A percentile compares a stretch with the other conserved stretches of the same genome.
Evolutionary conservation across 2,888 invertebrate species (phyloP).

Genomic region (Nomada flava): DNA sequence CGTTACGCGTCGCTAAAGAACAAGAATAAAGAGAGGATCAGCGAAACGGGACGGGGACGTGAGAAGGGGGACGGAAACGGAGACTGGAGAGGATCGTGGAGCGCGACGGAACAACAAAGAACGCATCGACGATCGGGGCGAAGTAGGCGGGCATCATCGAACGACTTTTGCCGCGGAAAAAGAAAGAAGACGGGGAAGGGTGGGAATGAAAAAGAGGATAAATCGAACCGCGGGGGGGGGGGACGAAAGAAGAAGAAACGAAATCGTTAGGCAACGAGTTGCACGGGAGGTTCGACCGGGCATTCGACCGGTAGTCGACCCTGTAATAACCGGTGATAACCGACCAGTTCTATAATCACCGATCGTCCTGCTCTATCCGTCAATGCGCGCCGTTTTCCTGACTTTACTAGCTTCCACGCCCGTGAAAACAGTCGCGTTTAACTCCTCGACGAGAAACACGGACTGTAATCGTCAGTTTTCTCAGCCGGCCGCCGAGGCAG

Average conservation of each 20-base stretch:
- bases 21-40: conserved; percentile 47
- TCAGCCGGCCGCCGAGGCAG: too few relatives aligned
- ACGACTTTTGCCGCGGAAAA: conserved; percentile 30
- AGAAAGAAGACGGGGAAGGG: too few relatives aligned
- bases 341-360: conserved; percentile 66
- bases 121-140: conserved; percentile 25
- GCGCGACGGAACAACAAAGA: conserved; percentile 20
- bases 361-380: conserved; percentile 51
- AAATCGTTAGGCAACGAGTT: conserved; percentile 36
- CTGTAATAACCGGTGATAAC: conserved; percentile 72
- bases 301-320: conserved; percentile 54
- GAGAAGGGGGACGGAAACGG: not conserved
- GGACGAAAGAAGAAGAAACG: conserved; percentile 17
- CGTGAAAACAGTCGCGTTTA: conserved; percentile 53
- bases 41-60: conserved; percentile 1
- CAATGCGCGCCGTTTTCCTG: conserved; percentile 22
- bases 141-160: conserved; percentile 24
- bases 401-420: conserved; percentile 3
- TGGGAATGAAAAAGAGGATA: not conserved
- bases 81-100: conserved; percentile 11
- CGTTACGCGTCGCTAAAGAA: conserved; percentile 76
- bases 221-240: not conserved
- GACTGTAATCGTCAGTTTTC: not conserved
- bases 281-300: conserved; percentile 44
- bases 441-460: conserved; percentile 12